Base-by-base conservation (phyloP, 2,113 vertebrate species). In the Grammomys surdaster region DNA sequence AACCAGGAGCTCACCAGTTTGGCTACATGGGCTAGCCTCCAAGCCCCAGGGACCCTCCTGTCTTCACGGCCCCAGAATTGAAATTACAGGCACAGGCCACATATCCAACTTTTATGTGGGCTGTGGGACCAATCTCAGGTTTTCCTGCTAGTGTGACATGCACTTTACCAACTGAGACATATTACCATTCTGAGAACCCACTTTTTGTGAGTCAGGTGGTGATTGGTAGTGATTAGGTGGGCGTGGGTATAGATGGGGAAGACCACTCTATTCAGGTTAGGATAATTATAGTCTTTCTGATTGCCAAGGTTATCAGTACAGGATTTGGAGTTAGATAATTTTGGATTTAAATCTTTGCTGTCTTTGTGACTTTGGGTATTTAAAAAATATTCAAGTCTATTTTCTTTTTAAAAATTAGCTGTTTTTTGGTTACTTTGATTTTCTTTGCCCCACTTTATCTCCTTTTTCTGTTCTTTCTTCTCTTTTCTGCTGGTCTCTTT, bases 291-390 rank as follows among this genome's bases (percentile, higher is more conserved):
- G 60, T 77, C 48, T 89, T 75, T 81, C 36, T 58, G 26, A 77
- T 33, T 48, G 40, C n/a, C 58, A 28, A 77, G 43, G 8, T 90
- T 72, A 5, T 14, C 88, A 60, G 28, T 46, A 65, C 7, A 77
- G 28, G 22, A 33, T 84, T 93, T 88, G 17, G 85, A 85, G 51
- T 72, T 94, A 58, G 58, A 75, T 72, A 72, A 88, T 36, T 46
- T 72, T 95, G 69, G 28, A 9, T 92, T 92, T 77, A 94, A 76
- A 63, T 82, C 46, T 88, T 94, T 63, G 87, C 9, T 7, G 46
- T 85, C 75, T 94, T 75, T 88, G 63, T 88, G 75, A 93, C n/a
- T 65, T 60, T 90, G 60, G 63, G 24, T 10, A 56, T 72, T 88
- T 17, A 88, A 72, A 88, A 70, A 70, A 93, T 24, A 19, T 43